phyloP scores from a whole-genome alignment of 1,140 invertebrate genomes.

The Pseudomyrmex concolor region DNA sequence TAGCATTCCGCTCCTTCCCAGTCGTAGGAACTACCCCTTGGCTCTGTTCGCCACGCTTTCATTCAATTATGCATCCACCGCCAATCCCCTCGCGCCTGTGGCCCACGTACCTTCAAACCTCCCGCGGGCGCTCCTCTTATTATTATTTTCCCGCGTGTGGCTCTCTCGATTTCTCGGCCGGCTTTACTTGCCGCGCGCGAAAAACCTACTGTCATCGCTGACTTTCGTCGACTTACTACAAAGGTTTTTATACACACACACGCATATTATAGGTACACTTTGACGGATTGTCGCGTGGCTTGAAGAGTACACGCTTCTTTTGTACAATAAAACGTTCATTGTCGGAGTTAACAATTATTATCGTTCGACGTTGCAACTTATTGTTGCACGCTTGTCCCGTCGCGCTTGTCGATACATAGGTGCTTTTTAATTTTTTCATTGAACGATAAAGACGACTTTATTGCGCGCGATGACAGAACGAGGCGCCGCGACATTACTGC shows the following conservation, averaged over 20 bases:
- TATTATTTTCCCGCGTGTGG: slow-evolving; percentile 67
- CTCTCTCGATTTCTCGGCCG: slow-evolving; percentile 17
- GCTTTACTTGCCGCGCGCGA: slow-evolving; percentile 35
- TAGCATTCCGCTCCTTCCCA: slow-evolving; percentile 70
- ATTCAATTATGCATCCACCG: slow-evolving; percentile 80
- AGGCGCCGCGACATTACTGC: neutral
- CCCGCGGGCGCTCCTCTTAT: slow-evolving; percentile 57
- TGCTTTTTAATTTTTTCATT: slow-evolving; percentile 44
- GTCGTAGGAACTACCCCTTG: slow-evolving; percentile 69
- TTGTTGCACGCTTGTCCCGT: neutral
- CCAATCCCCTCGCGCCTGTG: slow-evolving; percentile 21
- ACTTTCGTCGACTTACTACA: neutral
- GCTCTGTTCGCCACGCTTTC: slow-evolving; percentile 73
- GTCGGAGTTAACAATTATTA: slow-evolving; percentile 29
- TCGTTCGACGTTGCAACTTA: slow-evolving; percentile 29
- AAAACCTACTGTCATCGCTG: neutral
- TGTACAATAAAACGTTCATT: slow-evolving; percentile 6
- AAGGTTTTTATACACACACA: too few relatives aligned
- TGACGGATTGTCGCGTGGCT: slow-evolving; percentile 1
- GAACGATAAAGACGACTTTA: neutral
- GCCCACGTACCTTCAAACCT: slow-evolving; percentile 34
- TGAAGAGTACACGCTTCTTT: neutral
- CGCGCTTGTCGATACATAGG: slow-evolving; percentile 20
- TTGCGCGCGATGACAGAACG: neutral
- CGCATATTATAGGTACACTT: neutral